These are phyloP conservation scores for Drosophila eohydei DNA, from an alignment of 2,888 invertebrate genomes.

Conservation along the genomic window DNA sequence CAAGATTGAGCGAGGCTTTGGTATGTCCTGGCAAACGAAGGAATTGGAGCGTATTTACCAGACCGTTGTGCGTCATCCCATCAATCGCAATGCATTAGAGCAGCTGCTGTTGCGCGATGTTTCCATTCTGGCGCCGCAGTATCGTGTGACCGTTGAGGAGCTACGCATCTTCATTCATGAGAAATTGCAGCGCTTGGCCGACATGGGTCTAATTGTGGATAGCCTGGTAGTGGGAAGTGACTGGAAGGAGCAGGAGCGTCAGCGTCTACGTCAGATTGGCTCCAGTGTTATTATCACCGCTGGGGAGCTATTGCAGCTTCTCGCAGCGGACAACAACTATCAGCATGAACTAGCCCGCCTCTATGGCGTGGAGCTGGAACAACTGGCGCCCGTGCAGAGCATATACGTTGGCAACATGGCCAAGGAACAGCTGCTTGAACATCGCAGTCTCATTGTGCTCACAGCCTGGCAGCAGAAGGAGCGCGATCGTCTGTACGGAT, in stretches of 20 bases:
- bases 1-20: conserved; percentile 66
- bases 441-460: conserved; percentile 66
- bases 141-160: conserved; percentile 74
- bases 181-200: conserved; percentile 73
- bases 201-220: conserved; percentile 70
- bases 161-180: conserved; percentile 76
- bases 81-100: conserved; percentile 68
- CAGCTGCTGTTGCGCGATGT: conserved; percentile 60
- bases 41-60: conserved; percentile 79
- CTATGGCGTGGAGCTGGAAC: conserved; percentile 66
- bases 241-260: conserved; percentile 79
- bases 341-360: conserved; percentile 71
- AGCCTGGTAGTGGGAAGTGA: conserved; percentile 16
- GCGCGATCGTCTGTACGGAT: conserved; percentile 82
- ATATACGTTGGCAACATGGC: conserved; percentile 66
- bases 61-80: conserved; percentile 62
- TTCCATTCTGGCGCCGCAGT: conserved; percentile 56
- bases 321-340: conserved; percentile 69
- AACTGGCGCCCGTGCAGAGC: conserved; percentile 75
- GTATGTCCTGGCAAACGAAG: conserved; percentile 75
- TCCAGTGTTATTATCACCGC: conserved; percentile 75
- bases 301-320: conserved; percentile 76
- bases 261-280: conserved; percentile 77
- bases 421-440: conserved; percentile 73
- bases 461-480: conserved; percentile 80